Conservation (phyloP, 2,113 vertebrate species). For the Nasalis larvatus region DNA sequence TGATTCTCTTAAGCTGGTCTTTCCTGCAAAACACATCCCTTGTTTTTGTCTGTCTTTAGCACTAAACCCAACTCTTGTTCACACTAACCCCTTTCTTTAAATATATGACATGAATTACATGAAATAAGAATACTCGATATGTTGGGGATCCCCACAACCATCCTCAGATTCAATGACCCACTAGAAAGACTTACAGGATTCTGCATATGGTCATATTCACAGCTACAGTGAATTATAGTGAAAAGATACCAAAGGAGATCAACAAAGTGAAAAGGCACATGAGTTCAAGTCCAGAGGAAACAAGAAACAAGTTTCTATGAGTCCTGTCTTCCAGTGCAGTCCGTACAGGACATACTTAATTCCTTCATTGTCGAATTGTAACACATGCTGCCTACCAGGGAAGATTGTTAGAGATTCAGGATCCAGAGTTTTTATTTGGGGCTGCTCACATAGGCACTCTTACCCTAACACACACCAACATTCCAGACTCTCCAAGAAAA, state of each 20-base stretch:
- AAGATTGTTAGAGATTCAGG: background rate
- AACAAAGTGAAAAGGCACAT: background rate
- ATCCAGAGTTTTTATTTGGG: no score
- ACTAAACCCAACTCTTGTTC: background rate
- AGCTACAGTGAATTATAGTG: no score
- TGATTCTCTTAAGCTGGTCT: background rate
- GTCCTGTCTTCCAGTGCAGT: fast-evolving
- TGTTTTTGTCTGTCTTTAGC: background rate
- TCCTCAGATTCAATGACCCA: background rate
- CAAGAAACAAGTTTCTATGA: background rate
- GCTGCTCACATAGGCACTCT: background rate
- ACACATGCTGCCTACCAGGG: background rate
- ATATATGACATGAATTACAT: background rate
- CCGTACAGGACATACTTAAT: fast-evolving
- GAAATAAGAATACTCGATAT: background rate
- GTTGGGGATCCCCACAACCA: background rate
- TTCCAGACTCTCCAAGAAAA: background rate
- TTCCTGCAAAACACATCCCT: background rate
- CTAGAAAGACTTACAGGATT: background rate
- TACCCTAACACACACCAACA: background rate
- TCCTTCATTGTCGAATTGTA: fast-evolving
- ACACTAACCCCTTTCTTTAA: background rate
- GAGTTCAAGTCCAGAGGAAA: background rate
- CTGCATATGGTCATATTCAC: background rate
- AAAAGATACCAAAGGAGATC: background rate